Conservation (phyloP, 2,797 vertebrate genomes). For the Cossypha caffra region DNA sequence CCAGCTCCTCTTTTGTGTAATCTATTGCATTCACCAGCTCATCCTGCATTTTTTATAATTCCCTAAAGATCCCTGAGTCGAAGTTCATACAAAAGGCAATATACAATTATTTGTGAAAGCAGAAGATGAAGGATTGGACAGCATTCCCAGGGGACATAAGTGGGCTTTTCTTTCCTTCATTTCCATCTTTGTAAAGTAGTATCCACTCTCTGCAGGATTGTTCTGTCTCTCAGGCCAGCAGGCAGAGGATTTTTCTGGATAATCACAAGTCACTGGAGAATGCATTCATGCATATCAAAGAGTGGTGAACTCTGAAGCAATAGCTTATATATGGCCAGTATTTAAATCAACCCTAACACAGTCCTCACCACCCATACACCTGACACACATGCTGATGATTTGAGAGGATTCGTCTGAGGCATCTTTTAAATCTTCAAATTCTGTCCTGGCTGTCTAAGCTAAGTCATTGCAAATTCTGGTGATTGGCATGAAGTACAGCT, state of each 20-base stretch:
- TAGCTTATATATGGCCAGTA: not conserved
- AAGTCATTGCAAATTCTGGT: not conserved
- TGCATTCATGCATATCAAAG: not conserved
- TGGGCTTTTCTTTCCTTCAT: conserved; percentile 1
- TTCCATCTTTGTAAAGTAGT: not conserved
- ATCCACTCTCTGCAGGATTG: not conserved
- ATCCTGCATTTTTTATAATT: not conserved
- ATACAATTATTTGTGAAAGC: not conserved
- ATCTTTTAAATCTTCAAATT: not conserved
- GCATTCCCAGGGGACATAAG: not conserved
- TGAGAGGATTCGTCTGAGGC: not conserved
- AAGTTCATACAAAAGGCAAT: not conserved
- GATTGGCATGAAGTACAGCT: not conserved
- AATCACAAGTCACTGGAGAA: conserved; percentile 6
- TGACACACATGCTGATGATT: not conserved
- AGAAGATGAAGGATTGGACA: not conserved
- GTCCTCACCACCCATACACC: not conserved
- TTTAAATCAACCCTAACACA: not conserved
- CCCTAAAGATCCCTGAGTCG: not conserved
- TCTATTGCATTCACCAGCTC: not conserved
- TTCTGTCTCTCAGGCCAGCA: not conserved
- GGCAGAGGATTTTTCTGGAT: conserved; percentile 5
- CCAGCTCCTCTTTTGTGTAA: not conserved
- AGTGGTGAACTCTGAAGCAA: not conserved
- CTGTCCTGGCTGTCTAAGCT: not conserved